Evolutionary conservation across 1,140 invertebrate species (phyloP).

Genomic region (Drosophila chauvacae): DNA sequence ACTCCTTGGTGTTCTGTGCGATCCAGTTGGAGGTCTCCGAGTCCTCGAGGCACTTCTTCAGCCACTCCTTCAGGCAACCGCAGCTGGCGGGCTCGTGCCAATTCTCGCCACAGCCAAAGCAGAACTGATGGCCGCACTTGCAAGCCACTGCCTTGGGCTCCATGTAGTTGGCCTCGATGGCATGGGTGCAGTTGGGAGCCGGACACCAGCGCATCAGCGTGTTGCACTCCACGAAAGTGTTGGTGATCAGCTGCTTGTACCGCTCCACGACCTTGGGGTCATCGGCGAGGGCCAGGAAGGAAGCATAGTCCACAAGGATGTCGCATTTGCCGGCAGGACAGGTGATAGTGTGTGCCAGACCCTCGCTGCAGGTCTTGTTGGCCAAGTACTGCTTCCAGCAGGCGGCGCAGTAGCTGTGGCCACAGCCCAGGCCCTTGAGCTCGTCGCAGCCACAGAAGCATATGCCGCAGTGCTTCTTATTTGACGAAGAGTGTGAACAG

Average conservation of each 20-base stretch:
- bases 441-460: constrained; percentile 87
- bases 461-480: constrained; percentile 86
- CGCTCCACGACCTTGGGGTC: constrained; percentile 97
- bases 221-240: constrained; percentile 99
- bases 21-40: constrained; percentile 99
- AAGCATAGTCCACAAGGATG: constrained; percentile 98
- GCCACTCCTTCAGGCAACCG: constrained; percentile 96
- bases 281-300: constrained; percentile 95
- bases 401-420: constrained; percentile 96
- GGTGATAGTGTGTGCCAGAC: constrained; percentile 96
- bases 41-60: constrained; percentile 99
- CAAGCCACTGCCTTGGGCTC: constrained; percentile 96
- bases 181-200: constrained; percentile 97
- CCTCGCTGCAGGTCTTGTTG: constrained; percentile 99
- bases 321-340: constrained; percentile 95
- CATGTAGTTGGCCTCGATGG: constrained; percentile 96
- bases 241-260: constrained; percentile 99
- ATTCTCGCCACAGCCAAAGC: constrained; percentile 98
- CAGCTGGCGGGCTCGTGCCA: constrained; percentile 99
- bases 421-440: constrained; percentile 98
- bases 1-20: constrained; percentile 99
- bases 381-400: constrained; percentile 99
- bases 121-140: constrained; percentile 95
- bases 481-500: constrained; percentile 56
- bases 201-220: constrained; percentile 98